phyloP scores from a whole-genome alignment of 2,888 invertebrate genomes.

The Synanthedon myopaeformis region DNA sequence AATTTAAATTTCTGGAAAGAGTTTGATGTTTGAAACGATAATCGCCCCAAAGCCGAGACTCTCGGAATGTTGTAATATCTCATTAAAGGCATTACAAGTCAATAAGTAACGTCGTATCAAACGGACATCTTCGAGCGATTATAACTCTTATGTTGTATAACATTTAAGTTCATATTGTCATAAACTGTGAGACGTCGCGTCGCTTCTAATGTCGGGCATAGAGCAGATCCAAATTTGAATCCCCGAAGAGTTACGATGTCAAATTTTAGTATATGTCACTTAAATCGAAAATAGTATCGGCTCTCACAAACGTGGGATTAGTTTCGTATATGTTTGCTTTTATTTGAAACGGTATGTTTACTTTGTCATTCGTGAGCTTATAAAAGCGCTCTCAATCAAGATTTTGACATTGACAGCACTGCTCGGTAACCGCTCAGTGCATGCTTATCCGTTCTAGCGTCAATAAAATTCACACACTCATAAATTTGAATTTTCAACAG shows the following conservation, averaged over 20 bases:
- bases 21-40: constrained; percentile 59
- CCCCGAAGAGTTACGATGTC: constrained; percentile 55
- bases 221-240: constrained; percentile 53
- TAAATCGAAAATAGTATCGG: constrained; percentile 45
- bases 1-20: constrained; percentile 64
- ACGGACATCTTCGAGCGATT: constrained; percentile 19
- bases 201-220: constrained; percentile 18
- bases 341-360: constrained; percentile 31
- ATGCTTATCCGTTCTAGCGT: constrained; percentile 35
- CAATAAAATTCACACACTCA: constrained; percentile 45
- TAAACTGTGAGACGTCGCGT: constrained; percentile 16
- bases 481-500: constrained; percentile 53
- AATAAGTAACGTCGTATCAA: constrained; percentile 33
- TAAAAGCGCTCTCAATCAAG: constrained; percentile 42
- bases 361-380: constrained; percentile 35
- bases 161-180: constrained; percentile 22
- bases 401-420: constrained; percentile 39
- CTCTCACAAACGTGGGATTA: constrained; percentile 17
- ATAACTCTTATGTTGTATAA: constrained; percentile 23
- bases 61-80: constrained; percentile 60
- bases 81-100: constrained; percentile 45
- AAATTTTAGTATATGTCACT: constrained; percentile 46
- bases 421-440: constrained; percentile 24
- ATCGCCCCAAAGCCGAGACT: constrained; percentile 37
- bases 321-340: constrained; percentile 17